These are phyloP conservation scores for Campoletis raptor DNA, from an alignment of 2,888 invertebrate genomes.

Conservation along the genomic window DNA sequence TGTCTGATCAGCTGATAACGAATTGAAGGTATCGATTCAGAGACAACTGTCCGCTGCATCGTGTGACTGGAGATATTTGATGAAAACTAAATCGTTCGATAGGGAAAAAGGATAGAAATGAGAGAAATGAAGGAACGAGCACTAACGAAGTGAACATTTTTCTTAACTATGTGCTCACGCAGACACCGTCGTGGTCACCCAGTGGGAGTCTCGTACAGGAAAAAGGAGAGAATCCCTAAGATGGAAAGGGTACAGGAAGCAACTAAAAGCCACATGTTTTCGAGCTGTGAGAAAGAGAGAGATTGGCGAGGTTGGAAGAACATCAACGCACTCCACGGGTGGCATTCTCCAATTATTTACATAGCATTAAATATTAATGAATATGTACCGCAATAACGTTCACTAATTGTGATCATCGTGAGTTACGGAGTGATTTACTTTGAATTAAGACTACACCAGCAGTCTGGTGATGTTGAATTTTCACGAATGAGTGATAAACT, in stretches of 20 bases:
- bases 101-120: constrained; percentile 16
- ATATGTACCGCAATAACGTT: constrained; percentile 66
- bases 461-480: constrained; percentile 43
- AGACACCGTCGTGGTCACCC: constrained; percentile 40
- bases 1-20: neutral
- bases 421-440: constrained; percentile 63
- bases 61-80: neutral
- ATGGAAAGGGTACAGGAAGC: constrained; percentile 19
- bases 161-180: constrained; percentile 48
- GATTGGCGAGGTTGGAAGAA: constrained; percentile 32
- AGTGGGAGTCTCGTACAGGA: constrained; percentile 50
- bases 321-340: constrained; percentile 62
- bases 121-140: constrained; percentile 25
- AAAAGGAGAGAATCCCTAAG: constrained; percentile 11
- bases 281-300: constrained; percentile 38
- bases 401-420: constrained; percentile 71
- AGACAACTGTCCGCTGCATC: neutral
- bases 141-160: constrained; percentile 55
- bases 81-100: neutral
- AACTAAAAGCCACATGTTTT: constrained; percentile 48
- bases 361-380: constrained; percentile 73
- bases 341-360: constrained; percentile 69
- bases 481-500: constrained; percentile 51
- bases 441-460: constrained; percentile 31
- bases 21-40: neutral